Evolutionary conservation across 2,888 invertebrate species (phyloP).

Genomic region (Acanthosepion lycidas): DNA sequence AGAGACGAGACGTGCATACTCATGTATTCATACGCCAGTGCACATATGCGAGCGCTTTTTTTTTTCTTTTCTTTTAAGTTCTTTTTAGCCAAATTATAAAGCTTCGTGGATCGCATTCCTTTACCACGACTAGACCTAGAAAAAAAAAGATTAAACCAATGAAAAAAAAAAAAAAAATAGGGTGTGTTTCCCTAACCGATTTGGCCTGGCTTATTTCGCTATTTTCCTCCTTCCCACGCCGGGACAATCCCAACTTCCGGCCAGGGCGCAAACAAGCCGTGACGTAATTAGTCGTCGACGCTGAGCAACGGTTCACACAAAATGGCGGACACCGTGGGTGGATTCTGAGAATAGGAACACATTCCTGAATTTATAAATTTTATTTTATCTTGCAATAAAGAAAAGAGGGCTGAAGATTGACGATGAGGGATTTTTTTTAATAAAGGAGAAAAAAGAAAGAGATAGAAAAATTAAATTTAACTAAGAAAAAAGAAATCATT

Average conservation of each 20-base stretch:
- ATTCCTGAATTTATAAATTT: slow-evolving; percentile 1
- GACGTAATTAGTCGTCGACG: slow-evolving; percentile 13
- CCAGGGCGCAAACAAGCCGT: slow-evolving; percentile 21
- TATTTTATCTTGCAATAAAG: background rate
- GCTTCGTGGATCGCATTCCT: background rate
- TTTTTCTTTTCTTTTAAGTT: background rate
- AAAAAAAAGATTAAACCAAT: background rate
- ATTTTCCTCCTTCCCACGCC: background rate
- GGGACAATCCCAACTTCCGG: slow-evolving; percentile 22
- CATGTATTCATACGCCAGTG: background rate
- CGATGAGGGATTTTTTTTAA: background rate
- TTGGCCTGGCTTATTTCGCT: background rate
- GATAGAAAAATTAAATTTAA: background rate
- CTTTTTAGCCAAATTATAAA: background rate
- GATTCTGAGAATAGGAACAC: background rate
- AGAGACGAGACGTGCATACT: background rate
- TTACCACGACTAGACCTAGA: too few species aligned
- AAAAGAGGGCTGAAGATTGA: background rate
- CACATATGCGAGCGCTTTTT: background rate
- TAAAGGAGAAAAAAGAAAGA: background rate
- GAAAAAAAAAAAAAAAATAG: background rate
- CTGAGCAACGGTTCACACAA: background rate
- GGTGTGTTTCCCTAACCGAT: slow-evolving; percentile 33
- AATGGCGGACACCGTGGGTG: background rate
- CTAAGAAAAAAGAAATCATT: background rate